These are phyloP conservation scores for Clarias laeviceps DNA, from an alignment of 2,797 vertebrate species.

Conservation along the genomic window DNA sequence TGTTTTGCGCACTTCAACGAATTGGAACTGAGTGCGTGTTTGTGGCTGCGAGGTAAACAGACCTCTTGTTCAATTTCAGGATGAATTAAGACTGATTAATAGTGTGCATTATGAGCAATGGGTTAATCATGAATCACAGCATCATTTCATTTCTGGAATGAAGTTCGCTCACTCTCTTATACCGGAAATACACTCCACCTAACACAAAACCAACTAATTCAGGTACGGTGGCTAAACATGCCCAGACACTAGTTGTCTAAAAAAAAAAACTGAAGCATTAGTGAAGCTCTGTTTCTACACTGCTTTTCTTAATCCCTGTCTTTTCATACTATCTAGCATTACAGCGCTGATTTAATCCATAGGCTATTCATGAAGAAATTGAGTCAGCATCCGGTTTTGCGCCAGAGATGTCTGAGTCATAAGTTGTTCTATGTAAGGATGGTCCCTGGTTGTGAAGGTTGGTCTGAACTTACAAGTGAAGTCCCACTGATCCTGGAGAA, in stretches of 20 bases:
- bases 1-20: constrained; percentile 18
- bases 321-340: neutral
- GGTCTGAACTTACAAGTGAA: neutral
- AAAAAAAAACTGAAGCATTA: neutral
- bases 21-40: constrained; percentile 20
- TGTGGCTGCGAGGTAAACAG: constrained; percentile 17
- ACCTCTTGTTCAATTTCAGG: constrained; percentile 20
- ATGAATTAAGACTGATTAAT: constrained; percentile 27
- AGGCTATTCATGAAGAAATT: neutral
- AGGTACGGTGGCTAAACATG: neutral
- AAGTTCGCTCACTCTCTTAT: neutral
- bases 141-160: neutral
- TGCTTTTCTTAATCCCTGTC: neutral
- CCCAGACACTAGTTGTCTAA: neutral
- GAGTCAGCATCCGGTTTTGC: neutral
- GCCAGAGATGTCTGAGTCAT: constrained; percentile 12
- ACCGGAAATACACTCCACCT: neutral
- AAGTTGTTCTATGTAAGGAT: neutral
- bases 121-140: neutral
- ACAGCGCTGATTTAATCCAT: neutral
- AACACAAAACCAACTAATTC: neutral
- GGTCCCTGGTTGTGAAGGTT: neutral
- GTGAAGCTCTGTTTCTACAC: neutral
- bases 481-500: neutral
- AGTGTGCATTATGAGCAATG: neutral